phyloP scores from a whole-genome alignment of 2,797 vertebrate genomes.

The Poecilia velifera region DNA sequence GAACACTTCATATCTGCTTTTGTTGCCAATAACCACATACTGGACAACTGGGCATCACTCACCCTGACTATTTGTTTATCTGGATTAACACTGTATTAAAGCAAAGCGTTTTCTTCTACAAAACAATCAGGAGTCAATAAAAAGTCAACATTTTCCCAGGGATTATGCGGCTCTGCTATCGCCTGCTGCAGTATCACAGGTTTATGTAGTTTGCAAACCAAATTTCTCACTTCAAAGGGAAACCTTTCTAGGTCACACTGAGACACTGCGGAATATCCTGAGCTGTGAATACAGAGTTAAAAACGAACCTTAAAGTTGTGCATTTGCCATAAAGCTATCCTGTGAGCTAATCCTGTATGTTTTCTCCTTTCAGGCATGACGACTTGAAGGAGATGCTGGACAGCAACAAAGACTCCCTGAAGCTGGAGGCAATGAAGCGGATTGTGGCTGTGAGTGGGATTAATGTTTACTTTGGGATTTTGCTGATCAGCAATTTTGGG shows the following conservation, averaged over 20 bases:
- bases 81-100: not conserved
- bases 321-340: not conserved
- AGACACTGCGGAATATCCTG: constrained; percentile 27
- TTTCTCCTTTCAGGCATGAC: constrained; percentile 85
- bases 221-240: constrained; percentile 50
- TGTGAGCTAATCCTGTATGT: constrained; percentile 14
- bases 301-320: constrained; percentile 20
- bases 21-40: not conserved
- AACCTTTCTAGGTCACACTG: constrained; percentile 52
- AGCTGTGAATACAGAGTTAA: constrained; percentile 18
- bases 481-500: constrained; percentile 14
- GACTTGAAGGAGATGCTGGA: constrained; percentile 99
- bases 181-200: constrained; percentile 29
- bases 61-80: not conserved
- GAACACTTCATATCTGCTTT: not conserved
- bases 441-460: constrained; percentile 91
- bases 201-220: constrained; percentile 32
- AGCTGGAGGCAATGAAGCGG: constrained; percentile 98
- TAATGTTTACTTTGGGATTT: constrained; percentile 33
- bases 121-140: constrained; percentile 9
- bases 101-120: not conserved
- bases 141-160: constrained; percentile 22
- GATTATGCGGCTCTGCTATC: constrained; percentile 40
- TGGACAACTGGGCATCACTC: not conserved
- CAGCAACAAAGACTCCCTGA: constrained; percentile 98